Evolutionary conservation across 2,797 vertebrate genomes (phyloP), one percentile per base, ranked within the genome.

Genomic region (Tauraco hartlaubi): DNA sequence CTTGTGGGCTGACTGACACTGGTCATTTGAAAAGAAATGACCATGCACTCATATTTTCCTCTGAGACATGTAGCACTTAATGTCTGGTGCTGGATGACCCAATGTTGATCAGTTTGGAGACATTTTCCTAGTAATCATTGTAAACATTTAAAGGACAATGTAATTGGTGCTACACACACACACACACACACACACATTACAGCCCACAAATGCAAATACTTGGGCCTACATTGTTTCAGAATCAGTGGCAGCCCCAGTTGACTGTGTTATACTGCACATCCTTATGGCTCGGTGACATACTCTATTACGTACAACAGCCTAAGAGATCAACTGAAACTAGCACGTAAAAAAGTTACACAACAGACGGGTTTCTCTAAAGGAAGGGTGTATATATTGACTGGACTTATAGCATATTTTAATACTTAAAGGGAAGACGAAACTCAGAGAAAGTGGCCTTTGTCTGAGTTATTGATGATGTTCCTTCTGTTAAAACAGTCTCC

Each of bases 81-180:
- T 66, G 72, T 71, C 83, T 85, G 82, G 92, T 96, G 95, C 96
- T 92, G 76, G 91, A 91, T 85, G 94, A 96, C 93, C 92, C 91
- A 76, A 2, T 68, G 81, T 94, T 88, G 81, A 88, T 88, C 67
- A 48, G 85, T 94, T 94, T 11, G 64, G 92, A 96, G 81, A 75
- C 29, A 15, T 94, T 90, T 96, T 94, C 91, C 61, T 82, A 56
- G 69, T 88, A 62, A 93, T 96, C 72, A 55, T 96, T 90, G 94
- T 79, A 97, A 97, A 88, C 66, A 51, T 86, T 96, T 84, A 78
- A 94, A 97, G 96, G 97, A 97, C 96, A 93, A 94, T 63, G 78
- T 92, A 97, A 94, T 97, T 98, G 98, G 98, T 98, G 98, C 98
- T 98, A 98, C 94, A 92, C 77, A 91, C 19, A 61, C 22, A 43